Evolutionary conservation across 2,113 vertebrate species (phyloP).

Genomic region (Sander lucioperca): DNA sequence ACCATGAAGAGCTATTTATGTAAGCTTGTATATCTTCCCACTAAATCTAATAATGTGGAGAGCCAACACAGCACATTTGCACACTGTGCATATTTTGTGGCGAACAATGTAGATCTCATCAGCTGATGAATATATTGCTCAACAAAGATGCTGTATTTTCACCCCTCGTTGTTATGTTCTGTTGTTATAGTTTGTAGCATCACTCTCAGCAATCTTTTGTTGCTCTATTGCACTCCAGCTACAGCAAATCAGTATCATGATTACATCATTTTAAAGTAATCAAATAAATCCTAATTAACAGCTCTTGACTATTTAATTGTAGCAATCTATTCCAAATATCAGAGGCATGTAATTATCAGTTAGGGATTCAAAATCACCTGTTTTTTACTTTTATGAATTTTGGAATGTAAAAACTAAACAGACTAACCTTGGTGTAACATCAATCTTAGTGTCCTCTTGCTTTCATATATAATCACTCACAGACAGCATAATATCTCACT

Average conservation of each 20-base stretch:
- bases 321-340: neutral
- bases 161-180: neutral
- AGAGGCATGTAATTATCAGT: conserved; percentile 2
- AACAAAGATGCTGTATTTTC: conserved; percentile 1
- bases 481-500: conserved; percentile 12
- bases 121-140: conserved; percentile 6
- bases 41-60: conserved; percentile 34
- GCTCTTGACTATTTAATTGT: conserved; percentile 21
- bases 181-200: conserved; percentile 1
- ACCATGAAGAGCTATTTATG: conserved; percentile 25
- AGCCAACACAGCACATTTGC: conserved; percentile 21
- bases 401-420: neutral
- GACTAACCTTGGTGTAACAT: conserved; percentile 16
- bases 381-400: neutral
- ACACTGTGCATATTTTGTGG: conserved; percentile 7
- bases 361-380: neutral
- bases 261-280: conserved; percentile 22
- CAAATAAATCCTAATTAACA: conserved; percentile 21
- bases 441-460: neutral
- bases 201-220: neutral
- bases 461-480: conserved; percentile 17
- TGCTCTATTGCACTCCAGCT: neutral
- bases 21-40: conserved; percentile 6
- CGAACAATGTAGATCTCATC: conserved; percentile 24
- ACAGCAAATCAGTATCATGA: neutral